phyloP scores from a whole-genome alignment of 2,113 vertebrate genomes.

The Vidua chalybeata region DNA sequence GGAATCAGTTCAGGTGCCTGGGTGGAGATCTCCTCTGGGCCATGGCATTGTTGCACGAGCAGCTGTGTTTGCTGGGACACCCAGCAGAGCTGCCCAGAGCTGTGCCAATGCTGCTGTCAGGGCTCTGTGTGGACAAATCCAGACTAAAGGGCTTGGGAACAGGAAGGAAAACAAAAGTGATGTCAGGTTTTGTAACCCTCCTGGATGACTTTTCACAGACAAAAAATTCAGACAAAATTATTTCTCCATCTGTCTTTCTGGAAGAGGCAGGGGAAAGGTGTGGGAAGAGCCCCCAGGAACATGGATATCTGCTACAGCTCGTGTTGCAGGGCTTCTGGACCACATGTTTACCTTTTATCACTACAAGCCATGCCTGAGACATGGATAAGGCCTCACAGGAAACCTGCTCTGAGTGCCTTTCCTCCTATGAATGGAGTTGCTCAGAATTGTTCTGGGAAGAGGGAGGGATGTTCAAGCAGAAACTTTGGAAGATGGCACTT shows the following conservation, averaged over 20 bases:
- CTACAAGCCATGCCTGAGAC: not conserved
- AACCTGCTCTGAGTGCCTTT: not conserved
- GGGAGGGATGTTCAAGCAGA: not conserved
- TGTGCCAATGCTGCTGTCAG: not conserved
- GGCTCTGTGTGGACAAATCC: not conserved
- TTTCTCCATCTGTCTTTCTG: not conserved
- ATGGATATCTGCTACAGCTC: not conserved
- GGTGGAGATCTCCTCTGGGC: slow-evolving; percentile 42
- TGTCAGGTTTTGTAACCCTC: not conserved
- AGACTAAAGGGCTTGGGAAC: not conserved
- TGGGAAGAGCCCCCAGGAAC: not conserved
- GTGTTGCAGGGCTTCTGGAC: not conserved
- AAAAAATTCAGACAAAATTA: not conserved
- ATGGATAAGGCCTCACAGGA: not conserved
- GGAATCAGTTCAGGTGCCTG: slow-evolving; percentile 35
- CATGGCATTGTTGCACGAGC: not conserved
- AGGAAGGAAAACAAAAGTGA: not conserved
- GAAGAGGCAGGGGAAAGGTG: not conserved
- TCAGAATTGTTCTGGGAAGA: not conserved
- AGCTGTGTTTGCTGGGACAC: not conserved
- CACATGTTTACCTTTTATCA: not conserved
- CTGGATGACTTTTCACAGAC: not conserved
- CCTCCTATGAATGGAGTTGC: not conserved
- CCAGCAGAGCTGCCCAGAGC: not conserved
- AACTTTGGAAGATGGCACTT: not conserved